Percentiles rank a stretch among this genome's conserved stretches.
Evolutionary conservation across 2,797 vertebrate genomes (phyloP).

Genomic region (Acridotheres tristis): DNA sequence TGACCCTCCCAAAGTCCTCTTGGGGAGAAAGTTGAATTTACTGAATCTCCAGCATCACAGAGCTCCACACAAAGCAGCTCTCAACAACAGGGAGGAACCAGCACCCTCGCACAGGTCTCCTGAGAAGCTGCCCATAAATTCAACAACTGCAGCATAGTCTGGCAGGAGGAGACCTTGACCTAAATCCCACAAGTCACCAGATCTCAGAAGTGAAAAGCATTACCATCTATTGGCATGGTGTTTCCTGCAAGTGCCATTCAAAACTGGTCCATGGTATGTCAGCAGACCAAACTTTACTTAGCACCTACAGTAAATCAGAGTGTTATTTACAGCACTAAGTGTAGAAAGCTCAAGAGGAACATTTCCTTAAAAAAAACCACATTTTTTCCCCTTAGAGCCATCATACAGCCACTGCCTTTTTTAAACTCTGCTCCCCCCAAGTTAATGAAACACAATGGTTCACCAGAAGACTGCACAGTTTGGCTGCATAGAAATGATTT

Average conservation of each 20-base stretch:
- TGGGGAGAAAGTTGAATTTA: background rate
- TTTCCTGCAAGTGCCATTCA: background rate
- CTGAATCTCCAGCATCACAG: rapidly evolving
- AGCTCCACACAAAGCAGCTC: background rate
- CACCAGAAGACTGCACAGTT: background rate
- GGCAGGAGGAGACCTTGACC: background rate
- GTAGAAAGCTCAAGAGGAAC: background rate
- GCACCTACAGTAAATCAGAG: background rate
- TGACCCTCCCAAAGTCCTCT: background rate
- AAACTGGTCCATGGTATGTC: background rate
- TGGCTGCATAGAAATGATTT: background rate
- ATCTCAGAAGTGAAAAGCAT: background rate
- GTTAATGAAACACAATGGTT: background rate
- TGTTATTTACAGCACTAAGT: background rate
- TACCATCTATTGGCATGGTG: background rate
- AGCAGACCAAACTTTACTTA: background rate
- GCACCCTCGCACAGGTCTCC: background rate
- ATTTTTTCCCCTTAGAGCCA: background rate
- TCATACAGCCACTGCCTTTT: background rate
- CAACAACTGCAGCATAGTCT: background rate
- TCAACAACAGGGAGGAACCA: background rate
- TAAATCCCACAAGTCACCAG: background rate
- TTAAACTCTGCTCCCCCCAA: background rate
- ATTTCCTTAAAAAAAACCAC: background rate
- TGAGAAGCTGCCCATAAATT: background rate